Base-by-base conservation (phyloP, 2,888 invertebrate genomes). In the Agapostemon virescens region DNA sequence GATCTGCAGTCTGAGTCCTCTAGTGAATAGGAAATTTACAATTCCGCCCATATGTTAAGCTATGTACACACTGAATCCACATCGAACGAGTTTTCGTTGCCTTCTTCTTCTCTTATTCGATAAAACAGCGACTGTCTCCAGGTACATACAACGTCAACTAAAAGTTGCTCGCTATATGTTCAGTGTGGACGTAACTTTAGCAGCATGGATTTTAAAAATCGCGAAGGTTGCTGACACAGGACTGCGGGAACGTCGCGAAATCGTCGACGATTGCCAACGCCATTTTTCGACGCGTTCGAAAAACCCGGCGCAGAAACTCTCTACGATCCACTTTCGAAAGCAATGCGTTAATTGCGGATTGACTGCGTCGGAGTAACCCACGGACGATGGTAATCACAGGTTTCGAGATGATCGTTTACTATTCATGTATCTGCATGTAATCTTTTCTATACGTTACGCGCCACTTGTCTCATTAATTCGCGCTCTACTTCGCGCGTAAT, bases 401-500 rank as follows among this genome's bases (percentile, higher is more conserved):
- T 42, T 26, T 45, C 49, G 49, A 45, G 67, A 69, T 30, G 23
- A 61, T 52, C 69, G 58, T 68, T 77, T 63, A 66, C 52, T 80
- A 63, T 66, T 71, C 63, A 61, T 55, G 40, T 30, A 68, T 74
- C 38, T 6, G 26, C 64, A 17, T 69, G 76, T 61, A 76, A 81
- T 74, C 36, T 70, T 66, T 67, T 61, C 33, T 4, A 49, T 17
- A 1, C 63, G 67, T 67, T 23, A 67, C 58, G 68, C 69, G 55
- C 66, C 40, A 69, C 66, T 79, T 69, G 67, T 55, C 63, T 61
- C 55, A 52, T 78, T 76, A 68, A 74, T 77, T 69, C 66, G 69
- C 75, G 86, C 83, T 87, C 87, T 77, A 84, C 79, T 87, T 87
- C 79, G 69, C 71, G 49, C 52, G 42, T 79, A 71, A 87, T 84